phyloP scores from a whole-genome alignment of 2,888 invertebrate species.

The Trichopria drosophilae region DNA sequence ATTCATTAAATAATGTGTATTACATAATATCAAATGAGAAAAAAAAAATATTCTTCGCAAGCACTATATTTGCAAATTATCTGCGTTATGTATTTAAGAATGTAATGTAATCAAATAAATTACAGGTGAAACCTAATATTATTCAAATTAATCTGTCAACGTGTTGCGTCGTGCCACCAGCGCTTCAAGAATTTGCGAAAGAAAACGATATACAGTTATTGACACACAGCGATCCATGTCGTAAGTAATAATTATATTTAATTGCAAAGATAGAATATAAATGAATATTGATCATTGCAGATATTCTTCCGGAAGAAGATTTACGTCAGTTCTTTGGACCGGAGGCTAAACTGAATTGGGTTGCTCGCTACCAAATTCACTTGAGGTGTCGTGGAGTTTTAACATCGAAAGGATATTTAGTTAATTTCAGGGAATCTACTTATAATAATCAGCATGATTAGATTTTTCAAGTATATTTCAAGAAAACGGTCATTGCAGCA shows the following conservation, averaged over 20 bases:
- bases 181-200: constrained; percentile 86
- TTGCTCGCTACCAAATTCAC: constrained; percentile 83
- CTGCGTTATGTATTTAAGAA: background rate
- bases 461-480: no score
- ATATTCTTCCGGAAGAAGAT: constrained; percentile 63
- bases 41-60: constrained; percentile 6
- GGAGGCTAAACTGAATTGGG: constrained; percentile 67
- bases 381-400: constrained; percentile 90
- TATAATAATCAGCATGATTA: background rate
- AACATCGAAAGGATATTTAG: constrained; percentile 85
- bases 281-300: constrained; percentile 53
- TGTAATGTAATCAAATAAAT: constrained; percentile 12
- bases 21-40: background rate
- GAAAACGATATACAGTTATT: constrained; percentile 89
- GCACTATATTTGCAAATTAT: no score
- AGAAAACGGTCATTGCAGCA: no score
- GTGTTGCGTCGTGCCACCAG: constrained; percentile 92
- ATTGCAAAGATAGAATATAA: constrained; percentile 14
- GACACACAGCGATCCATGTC: constrained; percentile 92
- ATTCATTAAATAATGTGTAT: constrained; percentile 1
- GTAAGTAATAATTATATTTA: constrained; percentile 59
- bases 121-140: constrained; percentile 76
- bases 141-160: constrained; percentile 91
- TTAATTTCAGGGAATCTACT: constrained; percentile 52
- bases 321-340: constrained; percentile 64